A percentile compares a stretch with the other conserved stretches of the same genome.
Evolutionary conservation across 2,113 vertebrate species (phyloP).

Genomic region (Dasyurus viverrinus): DNA sequence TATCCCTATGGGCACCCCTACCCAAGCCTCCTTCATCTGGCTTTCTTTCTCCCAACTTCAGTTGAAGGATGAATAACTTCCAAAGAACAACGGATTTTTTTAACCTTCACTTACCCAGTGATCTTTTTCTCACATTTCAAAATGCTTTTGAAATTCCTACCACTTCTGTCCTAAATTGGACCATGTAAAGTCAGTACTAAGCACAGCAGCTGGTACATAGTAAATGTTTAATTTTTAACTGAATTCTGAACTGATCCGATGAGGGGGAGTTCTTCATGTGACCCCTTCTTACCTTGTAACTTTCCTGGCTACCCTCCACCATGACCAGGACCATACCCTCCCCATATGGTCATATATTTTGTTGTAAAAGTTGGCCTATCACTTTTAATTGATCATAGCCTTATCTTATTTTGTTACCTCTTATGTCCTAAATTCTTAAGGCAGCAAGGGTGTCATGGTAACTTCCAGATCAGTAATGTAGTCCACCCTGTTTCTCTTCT

Average conservation of each 20-base stretch:
- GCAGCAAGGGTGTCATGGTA: neutral
- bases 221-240: neutral
- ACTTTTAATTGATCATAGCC: neutral
- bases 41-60: no score
- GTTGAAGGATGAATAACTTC: neutral
- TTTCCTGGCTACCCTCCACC: neutral
- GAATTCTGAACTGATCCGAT: neutral
- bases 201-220: neutral
- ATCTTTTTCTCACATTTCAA: neutral
- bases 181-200: neutral
- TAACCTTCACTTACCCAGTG: neutral
- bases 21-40: accelerated
- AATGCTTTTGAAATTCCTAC: neutral
- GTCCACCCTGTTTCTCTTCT: neutral
- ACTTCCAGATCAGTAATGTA: neutral
- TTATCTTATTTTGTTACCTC: neutral
- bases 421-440: neutral
- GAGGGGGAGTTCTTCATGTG: neutral
- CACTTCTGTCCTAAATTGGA: neutral
- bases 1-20: neutral
- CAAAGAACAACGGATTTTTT: neutral
- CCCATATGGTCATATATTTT: neutral
- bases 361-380: neutral
- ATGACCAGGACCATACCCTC: neutral
- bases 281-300: neutral